Percentiles rank a stretch among this genome's conserved stretches.
Evolutionary conservation across 2,113 vertebrate species (phyloP).

Genomic region (Pluvialis apricaria): DNA sequence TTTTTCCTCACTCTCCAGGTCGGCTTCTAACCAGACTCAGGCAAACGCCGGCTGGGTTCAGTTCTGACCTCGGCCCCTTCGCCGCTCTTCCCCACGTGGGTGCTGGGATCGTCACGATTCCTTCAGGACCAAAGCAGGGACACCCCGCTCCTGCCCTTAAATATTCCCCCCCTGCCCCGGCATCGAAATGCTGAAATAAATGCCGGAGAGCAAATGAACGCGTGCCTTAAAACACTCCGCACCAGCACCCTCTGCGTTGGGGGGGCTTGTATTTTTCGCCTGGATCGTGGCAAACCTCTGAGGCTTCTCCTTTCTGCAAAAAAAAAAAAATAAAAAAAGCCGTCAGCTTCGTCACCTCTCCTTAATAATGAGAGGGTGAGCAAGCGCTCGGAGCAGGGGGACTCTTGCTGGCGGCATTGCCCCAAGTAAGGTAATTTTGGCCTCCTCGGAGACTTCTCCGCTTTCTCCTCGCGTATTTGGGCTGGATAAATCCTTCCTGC

Average conservation of each 20-base stretch:
- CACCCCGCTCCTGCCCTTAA: background rate
- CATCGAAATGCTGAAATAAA: background rate
- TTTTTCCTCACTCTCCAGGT: slow-evolving; percentile 30
- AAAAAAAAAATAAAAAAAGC: background rate
- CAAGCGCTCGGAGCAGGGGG: background rate
- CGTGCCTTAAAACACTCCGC: background rate
- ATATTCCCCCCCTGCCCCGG: background rate
- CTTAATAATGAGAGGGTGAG: too few species aligned
- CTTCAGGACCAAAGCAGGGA: background rate
- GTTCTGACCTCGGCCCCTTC: slow-evolving; percentile 46
- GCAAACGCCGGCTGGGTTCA: slow-evolving; percentile 73
- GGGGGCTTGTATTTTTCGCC: background rate
- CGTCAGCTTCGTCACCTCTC: accelerated
- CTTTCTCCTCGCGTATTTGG: accelerated
- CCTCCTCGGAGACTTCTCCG: background rate
- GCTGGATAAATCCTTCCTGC: background rate
- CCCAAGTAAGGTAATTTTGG: background rate
- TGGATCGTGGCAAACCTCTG: background rate
- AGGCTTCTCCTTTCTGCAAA: background rate
- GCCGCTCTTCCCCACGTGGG: accelerated
- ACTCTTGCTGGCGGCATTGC: accelerated
- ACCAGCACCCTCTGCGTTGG: accelerated
- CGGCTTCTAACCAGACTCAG: slow-evolving; percentile 42
- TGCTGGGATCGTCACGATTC: background rate
- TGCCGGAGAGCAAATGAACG: background rate